Evolutionary conservation across 2,797 vertebrate genomes (phyloP), one percentile per base, ranked within the genome.

Genomic region (Knipowitschia caucasica): DNA sequence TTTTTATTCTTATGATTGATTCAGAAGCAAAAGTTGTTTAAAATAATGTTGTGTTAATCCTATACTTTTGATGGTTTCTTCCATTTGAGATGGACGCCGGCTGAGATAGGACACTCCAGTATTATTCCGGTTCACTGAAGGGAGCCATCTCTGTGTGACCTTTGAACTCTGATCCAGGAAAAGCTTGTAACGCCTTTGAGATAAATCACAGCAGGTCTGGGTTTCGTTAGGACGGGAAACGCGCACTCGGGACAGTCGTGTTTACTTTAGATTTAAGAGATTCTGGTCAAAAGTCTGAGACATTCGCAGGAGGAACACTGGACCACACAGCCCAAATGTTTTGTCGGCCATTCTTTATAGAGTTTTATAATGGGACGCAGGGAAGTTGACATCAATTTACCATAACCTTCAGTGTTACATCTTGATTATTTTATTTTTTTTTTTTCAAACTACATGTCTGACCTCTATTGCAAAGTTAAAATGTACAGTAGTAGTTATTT

Each of bases 151-250:
- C 39, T 59, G 38, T 50, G 64, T 67, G 69, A 66, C 71, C 69
- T 53, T n/a, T 80, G 81, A 84, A 80, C 82, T 63, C 75, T 81
- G 31, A 42, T 73, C 67, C 71, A 71, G 76, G 70, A 80, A 75
- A 71, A 59, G 64, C 71, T 76, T 3, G 61, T 70, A 78, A 73
- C 54, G 62, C 38, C 45, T 15, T 18, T 2, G 18, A 75, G 71
- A 83, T 86, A 82, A 80, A 84, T 86, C 82, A 64, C 64, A 5
- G 75, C 71, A 66, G 81, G 73, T 65, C 82, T 87, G 82, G 73
- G 40, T 75, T 82, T 66, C 73, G 74, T 86, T 84, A 77, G 67
- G 55, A 63, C 8, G 73, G 75, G 76, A 78, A 69, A 65, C 73
- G 64, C 20, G 20, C 57, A 20, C 52, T 35, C 26, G 59, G 17